Conservation (phyloP, 92 coral and sea anemone species). For the Epizoanthus ramosus region DNA sequence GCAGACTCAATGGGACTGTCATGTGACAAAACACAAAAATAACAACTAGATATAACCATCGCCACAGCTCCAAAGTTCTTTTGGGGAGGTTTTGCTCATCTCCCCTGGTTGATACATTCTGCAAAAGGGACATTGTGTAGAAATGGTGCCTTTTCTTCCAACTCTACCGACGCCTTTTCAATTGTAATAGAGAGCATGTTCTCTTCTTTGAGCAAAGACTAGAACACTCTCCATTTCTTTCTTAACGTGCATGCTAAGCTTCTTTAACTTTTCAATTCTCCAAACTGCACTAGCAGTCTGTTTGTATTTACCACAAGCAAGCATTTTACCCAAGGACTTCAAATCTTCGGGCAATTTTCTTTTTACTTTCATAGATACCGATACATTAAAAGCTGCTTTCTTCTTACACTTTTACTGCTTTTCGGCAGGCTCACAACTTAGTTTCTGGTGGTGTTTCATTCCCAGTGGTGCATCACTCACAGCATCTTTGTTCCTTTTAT, state of each 20-base stretch:
- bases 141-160: constrained; percentile 25
- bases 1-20: too few relatives aligned
- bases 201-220: constrained; percentile 23
- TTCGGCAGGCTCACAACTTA: too few relatives aligned
- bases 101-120: constrained; percentile 18
- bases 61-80: constrained; percentile 38
- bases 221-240: constrained; percentile 27
- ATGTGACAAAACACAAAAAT: too few relatives aligned
- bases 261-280: constrained; percentile 22
- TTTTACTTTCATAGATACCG: background rate
- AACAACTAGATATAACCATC: too few relatives aligned
- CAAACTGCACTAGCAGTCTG: constrained; percentile 15
- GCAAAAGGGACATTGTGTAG: constrained; percentile 17
- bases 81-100: constrained; percentile 16
- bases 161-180: constrained; percentile 5
- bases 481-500: too few relatives aligned
- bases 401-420: background rate
- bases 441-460: too few relatives aligned
- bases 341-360: constrained; percentile 15
- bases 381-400: background rate
- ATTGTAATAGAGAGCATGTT: constrained; percentile 22
- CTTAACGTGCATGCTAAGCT: constrained; percentile 2
- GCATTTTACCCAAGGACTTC: constrained; percentile 25
- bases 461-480: too few relatives aligned
- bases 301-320: constrained; percentile 20